Evolutionary conservation across 2,888 invertebrate species (phyloP).

Genomic region (Agriotes lineatus): DNA sequence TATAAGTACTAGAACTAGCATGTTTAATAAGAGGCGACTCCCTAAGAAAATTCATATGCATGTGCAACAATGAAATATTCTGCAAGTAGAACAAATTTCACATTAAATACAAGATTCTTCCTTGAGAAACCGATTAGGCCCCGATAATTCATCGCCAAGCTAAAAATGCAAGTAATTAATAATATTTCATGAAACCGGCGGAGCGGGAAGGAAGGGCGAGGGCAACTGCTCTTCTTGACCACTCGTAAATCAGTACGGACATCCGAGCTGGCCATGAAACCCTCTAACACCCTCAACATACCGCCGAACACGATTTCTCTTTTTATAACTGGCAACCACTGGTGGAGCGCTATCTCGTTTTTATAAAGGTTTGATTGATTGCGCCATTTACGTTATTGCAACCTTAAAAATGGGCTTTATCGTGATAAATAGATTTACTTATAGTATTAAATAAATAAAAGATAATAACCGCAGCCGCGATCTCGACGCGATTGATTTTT

Average conservation of each 20-base stretch:
- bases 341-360: slow-evolving; percentile 30
- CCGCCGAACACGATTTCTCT: slow-evolving; percentile 37
- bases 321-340: slow-evolving; percentile 38
- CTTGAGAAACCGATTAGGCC: slow-evolving; percentile 21
- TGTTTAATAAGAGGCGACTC: no score
- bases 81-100: no score
- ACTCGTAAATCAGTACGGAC: slow-evolving; percentile 42
- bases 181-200: slow-evolving; percentile 37
- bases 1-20: no score
- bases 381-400: slow-evolving; percentile 27
- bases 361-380: slow-evolving; percentile 33
- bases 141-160: slow-evolving; percentile 14
- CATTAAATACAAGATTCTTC: no score
- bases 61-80: no score
- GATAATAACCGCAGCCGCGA: slow-evolving; percentile 6
- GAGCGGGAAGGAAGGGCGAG: slow-evolving; percentile 24
- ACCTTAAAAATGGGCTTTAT: slow-evolving; percentile 32
- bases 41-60: no score
- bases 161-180: slow-evolving; percentile 38
- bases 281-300: slow-evolving; percentile 35
- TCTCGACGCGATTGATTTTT: background rate
- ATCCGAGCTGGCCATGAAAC: slow-evolving; percentile 38
- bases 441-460: slow-evolving; percentile 22
- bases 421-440: slow-evolving; percentile 31
- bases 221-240: slow-evolving; percentile 34